Conservation (phyloP, 2,888 invertebrate species). For the Alloscopus bannaensis region DNA sequence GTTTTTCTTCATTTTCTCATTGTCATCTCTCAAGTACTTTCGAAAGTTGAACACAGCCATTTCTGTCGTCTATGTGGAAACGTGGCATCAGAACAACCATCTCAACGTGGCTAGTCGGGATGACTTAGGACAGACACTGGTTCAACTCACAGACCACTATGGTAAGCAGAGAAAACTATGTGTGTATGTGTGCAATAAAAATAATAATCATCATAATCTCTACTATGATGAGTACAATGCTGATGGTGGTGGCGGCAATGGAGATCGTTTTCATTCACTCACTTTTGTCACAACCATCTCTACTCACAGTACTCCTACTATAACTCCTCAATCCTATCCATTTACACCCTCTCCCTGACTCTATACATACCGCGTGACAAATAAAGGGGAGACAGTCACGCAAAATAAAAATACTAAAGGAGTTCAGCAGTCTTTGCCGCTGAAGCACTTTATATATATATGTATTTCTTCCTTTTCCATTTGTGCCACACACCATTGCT, state of each 20-base stretch:
- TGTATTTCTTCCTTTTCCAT: conserved; percentile 31
- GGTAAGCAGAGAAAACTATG: conserved; percentile 69
- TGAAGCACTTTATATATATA: conserved; percentile 33
- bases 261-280: conserved; percentile 53
- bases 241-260: conserved; percentile 22
- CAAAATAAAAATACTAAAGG: conserved; percentile 44
- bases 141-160: conserved; percentile 92
- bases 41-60: conserved; percentile 95
- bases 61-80: conserved; percentile 96
- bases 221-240: conserved; percentile 42
- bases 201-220: conserved; percentile 60
- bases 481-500: conserved; percentile 8
- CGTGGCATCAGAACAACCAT: conserved; percentile 95
- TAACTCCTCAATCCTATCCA: conserved; percentile 28
- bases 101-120: conserved; percentile 85
- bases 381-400: conserved; percentile 43
- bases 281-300: conserved; percentile 33
- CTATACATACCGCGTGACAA: conserved; percentile 22
- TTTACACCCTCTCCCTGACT: no score
- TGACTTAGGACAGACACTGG: conserved; percentile 91
- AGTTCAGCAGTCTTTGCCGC: conserved; percentile 43
- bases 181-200: conserved; percentile 36
- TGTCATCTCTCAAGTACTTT: conserved; percentile 86
- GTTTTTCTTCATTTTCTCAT: conserved; percentile 65
- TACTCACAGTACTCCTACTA: conserved; percentile 1